Percentiles rank a stretch among this genome's conserved stretches.
Conservation (phyloP, 30 jellyfish, hydroid and myxozoan genomes). For the Aurelia aurita complex sp. Pacific region DNA sequence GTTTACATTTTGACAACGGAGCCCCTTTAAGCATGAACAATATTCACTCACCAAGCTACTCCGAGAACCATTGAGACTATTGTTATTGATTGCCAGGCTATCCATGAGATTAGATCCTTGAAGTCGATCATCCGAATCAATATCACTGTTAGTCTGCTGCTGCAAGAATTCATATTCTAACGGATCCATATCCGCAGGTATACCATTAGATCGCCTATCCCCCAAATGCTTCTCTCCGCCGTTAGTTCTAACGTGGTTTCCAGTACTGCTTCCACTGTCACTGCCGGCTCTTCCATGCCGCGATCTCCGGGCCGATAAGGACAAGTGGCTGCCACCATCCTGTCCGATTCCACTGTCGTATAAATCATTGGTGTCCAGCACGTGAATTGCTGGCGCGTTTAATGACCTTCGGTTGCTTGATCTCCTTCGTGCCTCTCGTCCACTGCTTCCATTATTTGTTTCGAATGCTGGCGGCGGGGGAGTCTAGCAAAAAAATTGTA, state of each 20-base stretch:
- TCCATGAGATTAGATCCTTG: constrained; percentile 35
- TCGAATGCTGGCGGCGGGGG: constrained; percentile 61
- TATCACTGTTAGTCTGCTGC: constrained; percentile 21
- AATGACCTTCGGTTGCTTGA: constrained; percentile 10
- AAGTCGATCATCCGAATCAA: constrained; percentile 26
- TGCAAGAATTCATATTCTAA: constrained; percentile 78
- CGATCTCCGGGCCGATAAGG: not conserved
- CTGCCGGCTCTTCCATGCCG: constrained; percentile 13
- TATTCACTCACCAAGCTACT: constrained; percentile 76
- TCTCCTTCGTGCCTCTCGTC: not conserved
- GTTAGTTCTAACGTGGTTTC: constrained; percentile 14
- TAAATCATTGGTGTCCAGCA: constrained; percentile 21
- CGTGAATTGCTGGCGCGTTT: constrained; percentile 37
- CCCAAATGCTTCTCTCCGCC: not conserved
- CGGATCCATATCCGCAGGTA: constrained; percentile 85
- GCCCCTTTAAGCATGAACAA: not conserved
- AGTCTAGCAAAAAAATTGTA: constrained; percentile 4
- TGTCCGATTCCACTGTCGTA: constrained; percentile 77
- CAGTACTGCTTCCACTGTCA: constrained; percentile 45
- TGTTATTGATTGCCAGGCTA: constrained; percentile 26
- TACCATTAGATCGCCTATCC: not conserved
- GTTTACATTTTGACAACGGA: too few relatives aligned
- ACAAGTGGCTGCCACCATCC: constrained; percentile 24
- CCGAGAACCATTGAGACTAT: constrained; percentile 61
- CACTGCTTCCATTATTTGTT: not conserved